Evolutionary conservation across 1,140 invertebrate genomes (phyloP), one percentile per base, ranked within the genome.

Genomic region (Aphaenogaster rudis): DNA sequence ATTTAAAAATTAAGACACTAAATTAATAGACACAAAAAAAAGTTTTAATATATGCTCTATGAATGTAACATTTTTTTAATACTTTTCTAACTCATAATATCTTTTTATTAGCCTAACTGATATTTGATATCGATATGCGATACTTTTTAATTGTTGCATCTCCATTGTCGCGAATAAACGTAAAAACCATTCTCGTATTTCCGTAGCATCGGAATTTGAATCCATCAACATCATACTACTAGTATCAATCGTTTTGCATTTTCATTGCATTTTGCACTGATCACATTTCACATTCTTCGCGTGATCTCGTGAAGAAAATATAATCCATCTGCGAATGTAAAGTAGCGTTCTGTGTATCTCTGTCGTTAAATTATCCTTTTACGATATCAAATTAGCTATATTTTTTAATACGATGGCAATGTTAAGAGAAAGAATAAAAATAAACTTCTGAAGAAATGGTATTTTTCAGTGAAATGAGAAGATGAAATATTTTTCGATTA

Each of bases 111-210:
- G 15, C 50, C 33, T 57, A 74, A 74, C 52, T 42, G 52, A 57
- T 57, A 57, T 57, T 63, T 48, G 13, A 78, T 78, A 63, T 48
- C 0, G 28, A 28, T 28, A 28, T 28, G 28, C 28, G 28, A 28
- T 63, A 78, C 28, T 61, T 21, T 77, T 78, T 45, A 63, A 63
- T 77, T 63, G 28, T 63, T 28, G 11, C 21, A 78, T 36, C 3
- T 78, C 11, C 17, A 64, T n/a, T 63, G 17, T 36, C 15, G 21
- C 42, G 17, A 78, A 64, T 48, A 78, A 78, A 64, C 17, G 76
- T 64, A 50, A 78, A 78, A 78, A 64, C 33, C 39, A 21, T 64
- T 78, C 28, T 78, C 17, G 15, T 48, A 28, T 78, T 78, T 78
- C 59, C 11, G 17, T 39, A 21, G 9, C 15, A 63, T 63, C n/a